These are phyloP conservation scores for Athripsodes cinereus DNA, from an alignment of 2,888 invertebrate species.

Conservation along the genomic window DNA sequence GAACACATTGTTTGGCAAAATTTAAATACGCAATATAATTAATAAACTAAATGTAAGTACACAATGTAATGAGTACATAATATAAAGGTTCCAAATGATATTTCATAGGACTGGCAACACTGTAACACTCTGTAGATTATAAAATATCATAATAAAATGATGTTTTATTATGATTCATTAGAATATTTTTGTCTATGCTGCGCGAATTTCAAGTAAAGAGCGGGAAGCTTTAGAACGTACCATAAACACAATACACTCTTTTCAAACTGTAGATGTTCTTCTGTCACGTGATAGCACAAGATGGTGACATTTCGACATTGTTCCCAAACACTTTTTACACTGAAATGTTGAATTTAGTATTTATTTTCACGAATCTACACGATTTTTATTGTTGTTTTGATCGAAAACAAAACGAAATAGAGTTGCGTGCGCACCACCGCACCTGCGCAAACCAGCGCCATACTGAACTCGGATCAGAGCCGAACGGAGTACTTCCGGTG, in stretches of 20 bases:
- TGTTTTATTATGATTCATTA: not conserved
- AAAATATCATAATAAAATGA: not conserved
- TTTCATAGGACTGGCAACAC: not conserved
- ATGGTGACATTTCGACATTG: not conserved
- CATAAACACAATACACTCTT: not conserved
- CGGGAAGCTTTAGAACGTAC: not conserved
- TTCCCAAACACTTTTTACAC: not conserved
- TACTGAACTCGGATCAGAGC: slow-evolving; percentile 34
- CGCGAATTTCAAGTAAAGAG: not conserved
- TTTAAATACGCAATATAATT: not conserved
- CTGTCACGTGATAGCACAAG: not conserved
- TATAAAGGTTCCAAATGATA: not conserved
- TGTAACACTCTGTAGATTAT: not conserved
- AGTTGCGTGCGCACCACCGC: slow-evolving; percentile 49
- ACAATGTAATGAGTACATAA: not conserved
- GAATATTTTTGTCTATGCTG: not conserved
- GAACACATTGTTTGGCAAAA: not conserved
- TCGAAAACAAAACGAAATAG: slow-evolving; percentile 25
- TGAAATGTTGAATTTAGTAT: not conserved
- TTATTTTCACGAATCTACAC: not conserved
- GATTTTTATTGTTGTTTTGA: slow-evolving; percentile 1
- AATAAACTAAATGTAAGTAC: not conserved
- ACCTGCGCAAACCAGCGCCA: slow-evolving; percentile 34
- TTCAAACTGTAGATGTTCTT: not conserved
- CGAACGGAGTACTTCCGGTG: slow-evolving; percentile 23